Base-by-base conservation (phyloP, 2,113 vertebrate genomes). In the Eulemur macaco region DNA sequence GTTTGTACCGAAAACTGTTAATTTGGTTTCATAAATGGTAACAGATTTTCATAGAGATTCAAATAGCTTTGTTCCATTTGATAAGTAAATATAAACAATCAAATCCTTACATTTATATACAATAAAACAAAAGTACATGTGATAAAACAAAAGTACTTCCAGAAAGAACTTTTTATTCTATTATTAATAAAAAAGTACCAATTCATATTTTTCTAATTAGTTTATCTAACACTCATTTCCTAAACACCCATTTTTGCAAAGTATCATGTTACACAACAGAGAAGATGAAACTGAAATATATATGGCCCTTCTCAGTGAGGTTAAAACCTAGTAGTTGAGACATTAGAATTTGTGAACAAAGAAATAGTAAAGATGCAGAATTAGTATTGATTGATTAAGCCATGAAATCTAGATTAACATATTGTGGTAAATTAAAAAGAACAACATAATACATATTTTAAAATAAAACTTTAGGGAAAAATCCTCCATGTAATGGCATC, bases 101-200 rank as follows among this genome's bases (percentile, higher is more conserved):
- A 86, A 39, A 91, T 87, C 6, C 20, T 86, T 73, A 5, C 14
- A 66, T 84, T 95, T 93, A 31, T 76, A 58, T 83, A 34, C 73
- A 54, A 86, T 91, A 97, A 94, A 94, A 71, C 21, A 84, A 78
- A 96, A 90, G 54, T 63, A 64, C 86, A 8, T 50, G 4, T 82
- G 37, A 37, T 92, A 90, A 77, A 77, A 89, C 47, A 92, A 15
- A 82, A 68, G 37, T 52, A 39, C 15, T 80, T 81, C 17, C 2
- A 86, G 37, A 54, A 50, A 52, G n/a, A 74, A 93, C 1, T 25
- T 87, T 29, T 86, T 52, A 60, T 82, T 39, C 63, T 82, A 14
- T 69, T 91, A 52, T 64, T 83, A 74, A 91, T 74, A 86, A 60
- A 58, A 82, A 77, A 86, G 29, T 83, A 11, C 29, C 50, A 84